Evolutionary conservation across 2,888 invertebrate species (phyloP), one percentile per base, ranked within the genome.

Genomic region (Drosophila paracracens): DNA sequence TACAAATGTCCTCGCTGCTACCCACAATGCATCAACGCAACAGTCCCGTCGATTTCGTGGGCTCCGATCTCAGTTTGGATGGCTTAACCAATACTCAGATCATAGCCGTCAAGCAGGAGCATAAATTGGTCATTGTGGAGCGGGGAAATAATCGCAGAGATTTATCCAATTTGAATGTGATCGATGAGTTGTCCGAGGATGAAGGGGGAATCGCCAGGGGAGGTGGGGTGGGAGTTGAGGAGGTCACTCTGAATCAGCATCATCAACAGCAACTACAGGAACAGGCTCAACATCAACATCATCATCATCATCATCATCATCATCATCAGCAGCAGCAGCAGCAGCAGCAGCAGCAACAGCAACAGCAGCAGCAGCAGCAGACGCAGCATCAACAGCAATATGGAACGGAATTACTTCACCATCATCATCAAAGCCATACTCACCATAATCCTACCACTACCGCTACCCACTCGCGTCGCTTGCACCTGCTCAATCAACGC

Each of bases 221-320:
- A 21, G 46, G 7, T 4, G 46, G 21, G 21, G 21, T 46, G 46
- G 21, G 21, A 16, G 46, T 78, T 18, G 83, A 89, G n/a, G 92
- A 92, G 56, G 90, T 91, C 21, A 91, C 91, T 13, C 71, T 92
- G 2, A 92, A 91, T 54, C 91, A 91, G 48, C 92, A 92, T 62
- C 83, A 88, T 60, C 90, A 90, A 51, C 88, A 91, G 57, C 65
- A 81, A 0, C 35, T 86, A 1, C 78, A 84, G 21, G 80, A 87
- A 27, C 85, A 88, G 43, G 80, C 81, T 4, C 76, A 80, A 10
- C 78, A 76, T 7, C 70, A 73, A 0, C 80, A 81, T 40, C 88
- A 85, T n/a, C 83, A 85, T 29, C 63, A 76, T 7, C 76, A 79
- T 8, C 75, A 75, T 7, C 70, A 70, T 0, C 21, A 87, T 8